phyloP scores from a whole-genome alignment of 2,888 invertebrate genomes.

The Diplazon laetatorius region DNA sequence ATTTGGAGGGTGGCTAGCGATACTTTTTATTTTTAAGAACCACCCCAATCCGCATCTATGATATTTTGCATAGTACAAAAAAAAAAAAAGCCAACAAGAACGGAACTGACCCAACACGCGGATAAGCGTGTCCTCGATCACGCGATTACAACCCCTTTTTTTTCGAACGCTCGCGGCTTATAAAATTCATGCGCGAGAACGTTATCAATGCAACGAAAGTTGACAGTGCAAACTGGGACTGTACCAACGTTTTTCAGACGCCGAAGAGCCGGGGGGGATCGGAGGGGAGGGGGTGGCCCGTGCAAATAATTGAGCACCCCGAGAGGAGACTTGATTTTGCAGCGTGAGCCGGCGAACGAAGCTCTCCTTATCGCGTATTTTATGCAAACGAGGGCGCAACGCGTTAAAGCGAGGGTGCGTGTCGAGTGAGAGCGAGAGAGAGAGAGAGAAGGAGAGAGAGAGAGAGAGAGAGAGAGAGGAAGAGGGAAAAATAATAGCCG shows the following conservation, averaged over 20 bases:
- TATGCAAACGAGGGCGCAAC: slow-evolving; percentile 68
- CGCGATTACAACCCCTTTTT: slow-evolving; percentile 9
- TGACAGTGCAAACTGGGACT: not conserved
- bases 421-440: slow-evolving; percentile 1
- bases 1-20: too few relatives aligned
- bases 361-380: slow-evolving; percentile 66
- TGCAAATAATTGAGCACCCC: slow-evolving; percentile 64
- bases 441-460: slow-evolving; percentile 6
- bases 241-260: slow-evolving; percentile 2
- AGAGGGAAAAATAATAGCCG: too few relatives aligned
- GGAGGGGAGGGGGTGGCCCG: slow-evolving; percentile 46
- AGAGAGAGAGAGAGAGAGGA: too few relatives aligned
- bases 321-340: slow-evolving; percentile 40
- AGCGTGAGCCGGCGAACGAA: slow-evolving; percentile 27
- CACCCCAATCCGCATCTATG: too few relatives aligned
- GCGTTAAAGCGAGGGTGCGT: slow-evolving; percentile 61
- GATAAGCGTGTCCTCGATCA: slow-evolving; percentile 14
- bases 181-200: not conserved
- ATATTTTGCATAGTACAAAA: too few relatives aligned
- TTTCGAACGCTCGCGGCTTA: not conserved
- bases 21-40: too few relatives aligned
- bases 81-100: too few relatives aligned
- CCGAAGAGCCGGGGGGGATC: not conserved
- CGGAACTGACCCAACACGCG: too few relatives aligned
- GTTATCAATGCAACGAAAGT: not conserved